Conservation (phyloP, 2,888 invertebrate species). For the Nomada fabriciana region DNA sequence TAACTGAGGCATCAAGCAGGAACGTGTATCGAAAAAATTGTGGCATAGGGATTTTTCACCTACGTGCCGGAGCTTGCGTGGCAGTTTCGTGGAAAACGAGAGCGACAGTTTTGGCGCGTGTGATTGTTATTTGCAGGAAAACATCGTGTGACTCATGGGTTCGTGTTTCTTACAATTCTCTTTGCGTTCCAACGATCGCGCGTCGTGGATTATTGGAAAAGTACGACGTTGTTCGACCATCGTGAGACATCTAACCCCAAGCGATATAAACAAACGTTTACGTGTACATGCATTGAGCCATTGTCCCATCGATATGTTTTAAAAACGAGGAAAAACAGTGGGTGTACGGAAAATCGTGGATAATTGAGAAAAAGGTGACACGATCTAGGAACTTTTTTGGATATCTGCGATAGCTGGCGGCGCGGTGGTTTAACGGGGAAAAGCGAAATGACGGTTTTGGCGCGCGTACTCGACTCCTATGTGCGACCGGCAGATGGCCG, state of each 20-base stretch:
- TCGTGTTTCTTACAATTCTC: neutral
- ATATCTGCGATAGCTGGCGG: constrained; percentile 70
- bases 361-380: constrained; percentile 25
- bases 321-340: neutral
- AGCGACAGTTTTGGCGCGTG: constrained; percentile 67
- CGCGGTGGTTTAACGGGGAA: constrained; percentile 75
- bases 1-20: constrained; percentile 32
- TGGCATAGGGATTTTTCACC: constrained; percentile 49
- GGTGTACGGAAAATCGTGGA: neutral
- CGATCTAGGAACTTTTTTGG: constrained; percentile 64
- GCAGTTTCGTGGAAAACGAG: constrained; percentile 48
- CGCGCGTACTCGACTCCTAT: constrained; percentile 79
- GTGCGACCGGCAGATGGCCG: constrained; percentile 82
- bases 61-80: constrained; percentile 57
- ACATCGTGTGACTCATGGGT: neutral
- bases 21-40: constrained; percentile 34
- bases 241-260: constrained; percentile 27
- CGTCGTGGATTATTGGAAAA: neutral
- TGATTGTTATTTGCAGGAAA: constrained; percentile 11
- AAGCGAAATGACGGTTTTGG: constrained; percentile 78
- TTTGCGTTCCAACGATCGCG: constrained; percentile 1
- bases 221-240: neutral
- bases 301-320: neutral
- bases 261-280: constrained; percentile 18
- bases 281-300: neutral